Percentiles rank a stretch among this genome's conserved stretches.
These are phyloP conservation scores for Orthosia gothica DNA, from an alignment of 2,888 invertebrate species.

Conservation along the genomic window DNA sequence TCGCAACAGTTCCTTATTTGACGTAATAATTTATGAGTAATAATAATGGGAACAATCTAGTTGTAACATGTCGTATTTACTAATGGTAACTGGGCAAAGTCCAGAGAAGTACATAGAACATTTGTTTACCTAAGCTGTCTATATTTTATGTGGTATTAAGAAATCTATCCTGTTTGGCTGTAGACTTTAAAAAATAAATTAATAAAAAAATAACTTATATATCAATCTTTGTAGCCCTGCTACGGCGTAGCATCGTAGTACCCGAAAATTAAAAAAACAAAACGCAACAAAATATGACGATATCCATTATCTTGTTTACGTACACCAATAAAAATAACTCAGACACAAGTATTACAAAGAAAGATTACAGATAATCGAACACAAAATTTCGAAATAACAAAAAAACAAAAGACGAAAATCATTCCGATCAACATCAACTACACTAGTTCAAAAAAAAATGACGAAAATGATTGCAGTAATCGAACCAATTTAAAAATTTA, in stretches of 20 bases:
- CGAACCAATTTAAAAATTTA: constrained; percentile 50
- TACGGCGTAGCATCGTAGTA: constrained; percentile 52
- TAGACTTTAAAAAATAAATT: not conserved
- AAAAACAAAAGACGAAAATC: constrained; percentile 34
- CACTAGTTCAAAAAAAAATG: constrained; percentile 26
- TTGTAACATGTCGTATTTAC: constrained; percentile 5
- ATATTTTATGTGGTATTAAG: not conserved
- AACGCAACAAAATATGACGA: constrained; percentile 27
- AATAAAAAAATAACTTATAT: not conserved
- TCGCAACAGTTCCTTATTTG: constrained; percentile 47
- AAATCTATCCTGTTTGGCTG: not conserved
- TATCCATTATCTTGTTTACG: constrained; percentile 64
- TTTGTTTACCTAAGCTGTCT: not conserved
- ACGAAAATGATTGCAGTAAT: constrained; percentile 47
- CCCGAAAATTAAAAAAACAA: constrained; percentile 13
- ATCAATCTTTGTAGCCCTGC: constrained; percentile 30
- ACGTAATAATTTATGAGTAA: constrained; percentile 56
- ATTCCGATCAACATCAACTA: constrained; percentile 11
- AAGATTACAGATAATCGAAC: constrained; percentile 42
- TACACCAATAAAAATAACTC: constrained; percentile 48
- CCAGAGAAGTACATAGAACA: constrained; percentile 2
- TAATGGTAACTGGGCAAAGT: constrained; percentile 3
- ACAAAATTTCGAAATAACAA: constrained; percentile 25
- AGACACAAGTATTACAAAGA: constrained; percentile 59
- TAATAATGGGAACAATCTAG: constrained; percentile 26